These are phyloP conservation scores for Lutraria lutraria DNA, from an alignment of 2,888 invertebrate genomes.

Conservation along the genomic window DNA sequence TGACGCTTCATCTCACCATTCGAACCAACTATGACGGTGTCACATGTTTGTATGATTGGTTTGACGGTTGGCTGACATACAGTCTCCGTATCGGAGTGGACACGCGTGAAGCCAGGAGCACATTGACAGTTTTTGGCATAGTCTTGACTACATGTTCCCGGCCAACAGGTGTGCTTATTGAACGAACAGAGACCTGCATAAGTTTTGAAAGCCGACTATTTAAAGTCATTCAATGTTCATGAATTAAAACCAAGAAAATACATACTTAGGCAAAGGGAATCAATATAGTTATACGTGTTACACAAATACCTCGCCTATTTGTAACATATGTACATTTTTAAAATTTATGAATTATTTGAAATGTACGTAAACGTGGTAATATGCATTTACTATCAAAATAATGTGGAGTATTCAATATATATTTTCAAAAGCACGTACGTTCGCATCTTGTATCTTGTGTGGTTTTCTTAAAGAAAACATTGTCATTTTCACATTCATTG, in stretches of 20 bases:
- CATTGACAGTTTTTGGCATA: constrained; percentile 43
- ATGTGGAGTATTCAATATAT: neutral
- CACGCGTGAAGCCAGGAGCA: constrained; percentile 21
- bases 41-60: constrained; percentile 21
- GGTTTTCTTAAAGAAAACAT: constrained; percentile 5
- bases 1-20: constrained; percentile 22
- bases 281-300: too few relatives aligned
- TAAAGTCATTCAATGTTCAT: neutral
- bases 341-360: too few relatives aligned
- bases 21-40: neutral
- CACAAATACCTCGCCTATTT: too few relatives aligned
- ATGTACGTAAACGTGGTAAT: too few relatives aligned
- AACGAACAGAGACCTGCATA: constrained; percentile 17
- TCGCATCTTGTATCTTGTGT: neutral
- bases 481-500: neutral
- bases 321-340: too few relatives aligned
- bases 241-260: too few relatives aligned
- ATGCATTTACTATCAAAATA: neutral
- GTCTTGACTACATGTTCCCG: constrained; percentile 30
- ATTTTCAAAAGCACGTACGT: constrained; percentile 18
- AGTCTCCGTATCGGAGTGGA: neutral
- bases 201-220: neutral
- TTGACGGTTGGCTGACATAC: constrained; percentile 15
- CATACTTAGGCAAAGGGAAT: too few relatives aligned
- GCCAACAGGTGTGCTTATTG: constrained; percentile 50